Conservation (phyloP, 2,888 invertebrate genomes). For the Tyria jacobaeae region DNA sequence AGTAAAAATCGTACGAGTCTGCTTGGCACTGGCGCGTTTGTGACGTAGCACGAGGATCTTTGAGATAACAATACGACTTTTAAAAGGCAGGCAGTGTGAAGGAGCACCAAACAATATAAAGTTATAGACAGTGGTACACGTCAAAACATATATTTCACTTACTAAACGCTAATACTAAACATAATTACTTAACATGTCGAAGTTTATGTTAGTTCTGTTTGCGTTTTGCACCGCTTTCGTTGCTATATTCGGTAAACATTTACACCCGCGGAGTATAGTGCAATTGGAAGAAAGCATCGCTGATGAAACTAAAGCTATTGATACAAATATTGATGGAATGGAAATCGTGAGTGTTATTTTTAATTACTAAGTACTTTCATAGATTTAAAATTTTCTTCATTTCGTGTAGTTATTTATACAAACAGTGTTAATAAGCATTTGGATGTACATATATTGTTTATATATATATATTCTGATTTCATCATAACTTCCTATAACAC, state of each 20-base stretch:
- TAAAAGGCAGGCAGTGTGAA: slow-evolving; percentile 57
- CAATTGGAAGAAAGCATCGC: slow-evolving; percentile 26
- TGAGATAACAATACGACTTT: slow-evolving; percentile 59
- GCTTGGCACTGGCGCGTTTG: slow-evolving; percentile 48
- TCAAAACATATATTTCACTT: slow-evolving; percentile 9
- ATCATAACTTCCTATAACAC: no score
- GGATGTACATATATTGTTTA: no score
- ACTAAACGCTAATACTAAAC: slow-evolving; percentile 2
- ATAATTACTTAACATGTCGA: slow-evolving; percentile 48
- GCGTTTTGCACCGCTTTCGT: slow-evolving; percentile 40
- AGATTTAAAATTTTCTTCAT: neutral
- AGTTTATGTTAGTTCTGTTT: slow-evolving; percentile 44
- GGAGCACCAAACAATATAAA: slow-evolving; percentile 49
- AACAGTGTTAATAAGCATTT: neutral
- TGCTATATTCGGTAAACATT: slow-evolving; percentile 56
- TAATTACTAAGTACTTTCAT: neutral
- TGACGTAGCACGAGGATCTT: slow-evolving; percentile 53
- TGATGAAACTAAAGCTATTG: slow-evolving; percentile 32
- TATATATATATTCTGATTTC: no score
- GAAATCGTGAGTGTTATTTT: slow-evolving; percentile 57
- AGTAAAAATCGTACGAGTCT: slow-evolving; percentile 48
- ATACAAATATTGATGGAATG: slow-evolving; percentile 51
- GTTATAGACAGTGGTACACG: slow-evolving; percentile 33
- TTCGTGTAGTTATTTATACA: no score
- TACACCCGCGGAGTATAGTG: slow-evolving; percentile 57